phyloP scores from a whole-genome alignment of 2,888 invertebrate genomes.

The Creontiades dilutus region DNA sequence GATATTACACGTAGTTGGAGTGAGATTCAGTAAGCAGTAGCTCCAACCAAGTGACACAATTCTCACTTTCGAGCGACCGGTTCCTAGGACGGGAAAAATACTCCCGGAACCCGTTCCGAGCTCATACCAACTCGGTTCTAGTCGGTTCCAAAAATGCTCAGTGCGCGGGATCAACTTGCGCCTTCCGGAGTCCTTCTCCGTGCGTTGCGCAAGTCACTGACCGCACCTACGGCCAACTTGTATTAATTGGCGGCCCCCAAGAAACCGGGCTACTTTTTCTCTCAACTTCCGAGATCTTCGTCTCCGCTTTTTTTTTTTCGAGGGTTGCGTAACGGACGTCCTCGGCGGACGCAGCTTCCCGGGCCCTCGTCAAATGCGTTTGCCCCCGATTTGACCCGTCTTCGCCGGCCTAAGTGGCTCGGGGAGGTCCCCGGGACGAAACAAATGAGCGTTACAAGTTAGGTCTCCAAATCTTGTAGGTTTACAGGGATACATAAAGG shows the following conservation, averaged over 20 bases:
- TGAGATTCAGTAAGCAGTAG: neutral
- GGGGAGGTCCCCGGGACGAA: too few species aligned
- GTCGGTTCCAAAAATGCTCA: conserved; percentile 36
- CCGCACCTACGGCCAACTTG: conserved; percentile 30
- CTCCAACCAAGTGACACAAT: conserved; percentile 21
- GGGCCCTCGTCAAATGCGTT: neutral
- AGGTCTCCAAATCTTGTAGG: too few species aligned
- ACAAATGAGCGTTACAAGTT: too few species aligned
- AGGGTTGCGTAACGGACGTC: conserved; percentile 1
- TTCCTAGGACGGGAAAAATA: neutral
- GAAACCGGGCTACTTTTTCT: conserved; percentile 61
- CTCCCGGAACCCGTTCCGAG: neutral
- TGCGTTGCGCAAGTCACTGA: conserved; percentile 11
- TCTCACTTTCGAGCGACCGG: neutral
- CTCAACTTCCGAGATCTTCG: conserved; percentile 59
- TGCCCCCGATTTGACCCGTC: conserved; percentile 7
- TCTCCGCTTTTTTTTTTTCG: conserved; percentile 49
- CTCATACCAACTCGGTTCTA: neutral
- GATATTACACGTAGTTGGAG: too few species aligned
- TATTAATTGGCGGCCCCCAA: conserved; percentile 37
- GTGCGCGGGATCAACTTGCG: conserved; percentile 1
- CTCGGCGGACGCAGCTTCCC: neutral
- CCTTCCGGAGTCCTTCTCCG: conserved; percentile 8
- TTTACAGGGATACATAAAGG: too few species aligned
- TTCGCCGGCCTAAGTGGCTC: too few species aligned